Evolutionary conservation across 2,888 invertebrate species (phyloP).

Genomic region (Lomographa bimaculata): DNA sequence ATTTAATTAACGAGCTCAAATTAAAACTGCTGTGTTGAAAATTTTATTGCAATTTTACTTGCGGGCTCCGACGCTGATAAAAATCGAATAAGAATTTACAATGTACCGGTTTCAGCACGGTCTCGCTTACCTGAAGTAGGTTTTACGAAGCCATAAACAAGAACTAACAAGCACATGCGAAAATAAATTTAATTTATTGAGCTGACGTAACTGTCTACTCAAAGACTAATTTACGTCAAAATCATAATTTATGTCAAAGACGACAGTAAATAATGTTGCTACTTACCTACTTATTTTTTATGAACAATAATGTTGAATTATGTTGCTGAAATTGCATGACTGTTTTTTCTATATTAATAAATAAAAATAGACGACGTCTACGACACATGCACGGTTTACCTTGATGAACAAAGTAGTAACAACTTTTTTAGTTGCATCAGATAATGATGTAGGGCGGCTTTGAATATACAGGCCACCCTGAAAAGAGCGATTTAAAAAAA

Average conservation of each 20-base stretch:
- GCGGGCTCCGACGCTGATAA: too few species aligned
- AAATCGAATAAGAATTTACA: slow-evolving; percentile 1
- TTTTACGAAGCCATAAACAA: slow-evolving; percentile 11
- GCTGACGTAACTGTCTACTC: too few species aligned
- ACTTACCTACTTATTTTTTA: too few species aligned
- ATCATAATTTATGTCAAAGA: too few species aligned
- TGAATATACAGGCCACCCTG: slow-evolving; percentile 50
- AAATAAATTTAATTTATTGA: neutral
- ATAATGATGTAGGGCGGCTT: slow-evolving; percentile 11
- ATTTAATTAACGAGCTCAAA: neutral
- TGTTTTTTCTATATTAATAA: too few species aligned
- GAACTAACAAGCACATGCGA: slow-evolving; percentile 1
- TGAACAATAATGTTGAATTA: too few species aligned
- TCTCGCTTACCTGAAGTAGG: slow-evolving; percentile 4
- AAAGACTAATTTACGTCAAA: too few species aligned
- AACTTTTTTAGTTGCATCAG: slow-evolving; percentile 1
- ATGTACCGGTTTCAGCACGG: slow-evolving; percentile 11
- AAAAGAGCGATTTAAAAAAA: slow-evolving; percentile 41
- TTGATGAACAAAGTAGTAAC: too few species aligned
- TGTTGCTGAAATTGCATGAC: too few species aligned
- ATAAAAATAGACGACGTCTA: too few species aligned
- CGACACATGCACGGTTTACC: too few species aligned
- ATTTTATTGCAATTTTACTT: slow-evolving; percentile 2
- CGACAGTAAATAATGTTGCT: too few species aligned
- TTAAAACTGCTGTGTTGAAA: slow-evolving; percentile 1